Evolutionary conservation across 35 echinoderm and acorn worm species (phyloP), one percentile per base, ranked within the genome.

Genomic region (Chiridota heheva): DNA sequence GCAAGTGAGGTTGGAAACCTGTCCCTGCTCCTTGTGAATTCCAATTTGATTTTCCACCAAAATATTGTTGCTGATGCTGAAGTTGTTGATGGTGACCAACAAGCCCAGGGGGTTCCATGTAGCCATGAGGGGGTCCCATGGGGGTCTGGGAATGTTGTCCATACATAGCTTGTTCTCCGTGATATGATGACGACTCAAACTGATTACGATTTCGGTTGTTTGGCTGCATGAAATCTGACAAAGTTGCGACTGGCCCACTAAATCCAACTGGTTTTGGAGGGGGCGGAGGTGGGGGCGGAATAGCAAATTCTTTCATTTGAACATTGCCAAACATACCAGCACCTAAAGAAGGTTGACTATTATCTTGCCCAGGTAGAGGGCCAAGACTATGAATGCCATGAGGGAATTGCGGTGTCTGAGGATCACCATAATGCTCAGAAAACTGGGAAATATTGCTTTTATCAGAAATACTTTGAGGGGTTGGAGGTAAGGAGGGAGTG

Each of bases 211-310:
- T 62, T 34, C 32, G 7, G 40, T 30, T 38, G 15, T 62, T 57
- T 18, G 75, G 58, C 53, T 78, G 75, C 75, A 78, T 60, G 53
- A 78, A 78, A 42, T 78, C 75, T 41, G 75, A 78, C 7, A 78
- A 43, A 31, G 75, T 78, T 7, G 75, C 48, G 25, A 58, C 36
- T 32, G 58, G 75, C 27, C 51, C 40, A 22, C 25, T 34, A 28
- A 59, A 78, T 3, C 8, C 51, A n/a, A n/a, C n/a, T n/a, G n/a
- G n/a, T n/a, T n/a, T n/a, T n/a, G n/a, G n/a, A n/a, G n/a, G n/a
- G n/a, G n/a, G n/a, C n/a, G n/a, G n/a, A n/a, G n/a, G n/a, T n/a
- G n/a, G n/a, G n/a, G n/a, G n/a, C n/a, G n/a, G n/a, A n/a, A n/a
- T n/a, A n/a, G n/a, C n/a, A n/a, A n/a, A n/a, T n/a, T n/a, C n/a